Conservation (phyloP, 2,888 invertebrate genomes). For the Drosophila fungiperda region DNA sequence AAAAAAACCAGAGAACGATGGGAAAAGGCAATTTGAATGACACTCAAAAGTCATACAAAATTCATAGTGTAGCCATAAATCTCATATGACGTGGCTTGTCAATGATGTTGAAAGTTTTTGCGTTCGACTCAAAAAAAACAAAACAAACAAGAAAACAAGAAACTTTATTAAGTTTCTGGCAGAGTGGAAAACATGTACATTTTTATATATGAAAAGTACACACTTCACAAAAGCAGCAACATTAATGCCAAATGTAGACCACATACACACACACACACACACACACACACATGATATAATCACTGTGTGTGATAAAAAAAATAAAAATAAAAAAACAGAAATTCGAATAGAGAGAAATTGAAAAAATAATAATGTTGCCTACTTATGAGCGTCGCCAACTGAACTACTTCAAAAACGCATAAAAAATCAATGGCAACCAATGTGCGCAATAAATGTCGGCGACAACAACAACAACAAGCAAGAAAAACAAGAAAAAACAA, state of each 20-base stretch:
- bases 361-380: constrained; percentile 66
- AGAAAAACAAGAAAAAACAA: not conserved
- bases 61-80: constrained; percentile 66
- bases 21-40: constrained; percentile 38
- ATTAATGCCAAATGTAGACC: constrained; percentile 33
- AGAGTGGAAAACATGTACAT: constrained; percentile 31
- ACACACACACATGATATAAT: constrained; percentile 45
- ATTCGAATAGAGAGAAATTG: constrained; percentile 50
- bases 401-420: constrained; percentile 80
- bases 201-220: constrained; percentile 44
- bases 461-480: constrained; percentile 48
- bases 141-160: constrained; percentile 13
- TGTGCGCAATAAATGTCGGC: constrained; percentile 81
- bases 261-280: constrained; percentile 31
- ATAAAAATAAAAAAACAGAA: constrained; percentile 25
- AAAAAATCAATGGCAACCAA: constrained; percentile 78
- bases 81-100: constrained; percentile 60
- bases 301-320: constrained; percentile 32
- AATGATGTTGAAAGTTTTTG: constrained; percentile 58
- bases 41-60: constrained; percentile 58
- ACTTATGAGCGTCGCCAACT: constrained; percentile 66
- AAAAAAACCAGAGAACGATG: not conserved
- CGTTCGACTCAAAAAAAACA: constrained; percentile 33
- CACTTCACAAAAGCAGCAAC: constrained; percentile 44
- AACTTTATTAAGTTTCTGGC: constrained; percentile 74